These are phyloP conservation scores for Ophioninae sp. DNA, from an alignment of 2,888 invertebrate genomes.

Conservation along the genomic window DNA sequence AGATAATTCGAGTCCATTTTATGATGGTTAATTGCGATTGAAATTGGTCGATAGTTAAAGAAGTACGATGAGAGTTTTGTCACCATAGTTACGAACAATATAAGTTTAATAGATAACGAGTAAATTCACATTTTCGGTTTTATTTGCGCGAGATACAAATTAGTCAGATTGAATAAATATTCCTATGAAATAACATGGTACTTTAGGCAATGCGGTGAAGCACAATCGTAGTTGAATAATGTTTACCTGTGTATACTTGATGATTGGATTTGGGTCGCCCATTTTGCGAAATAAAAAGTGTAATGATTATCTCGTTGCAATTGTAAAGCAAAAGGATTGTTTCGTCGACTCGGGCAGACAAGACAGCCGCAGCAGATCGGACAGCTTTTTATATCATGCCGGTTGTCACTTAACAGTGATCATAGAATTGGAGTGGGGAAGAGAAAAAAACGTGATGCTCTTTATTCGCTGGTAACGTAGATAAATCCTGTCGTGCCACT, in stretches of 20 bases:
- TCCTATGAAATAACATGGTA: neutral
- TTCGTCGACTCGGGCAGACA: constrained; percentile 22
- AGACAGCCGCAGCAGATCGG: neutral
- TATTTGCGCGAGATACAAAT: neutral
- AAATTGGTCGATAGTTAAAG: neutral
- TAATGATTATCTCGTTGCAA: constrained; percentile 1
- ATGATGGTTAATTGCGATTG: too few relatives aligned
- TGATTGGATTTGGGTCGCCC: constrained; percentile 67
- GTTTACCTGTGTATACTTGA: constrained; percentile 70
- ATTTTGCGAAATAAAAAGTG: constrained; percentile 51
- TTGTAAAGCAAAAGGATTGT: neutral
- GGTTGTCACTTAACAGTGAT: neutral
- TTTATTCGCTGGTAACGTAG: constrained; percentile 15
- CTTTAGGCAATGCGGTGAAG: neutral
- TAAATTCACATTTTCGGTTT: neutral
- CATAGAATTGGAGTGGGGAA: constrained; percentile 8
- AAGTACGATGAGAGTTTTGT: neutral
- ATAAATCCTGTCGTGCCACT: constrained; percentile 31
- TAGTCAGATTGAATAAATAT: too few relatives aligned
- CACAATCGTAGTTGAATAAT: neutral
- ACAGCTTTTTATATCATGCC: constrained; percentile 47
- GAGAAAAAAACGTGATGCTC: neutral
- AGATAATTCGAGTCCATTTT: too few relatives aligned
- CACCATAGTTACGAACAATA: neutral
- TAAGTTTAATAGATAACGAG: neutral